phyloP scores from a whole-genome alignment of 1,140 invertebrate genomes.

The Limonius californicus region DNA sequence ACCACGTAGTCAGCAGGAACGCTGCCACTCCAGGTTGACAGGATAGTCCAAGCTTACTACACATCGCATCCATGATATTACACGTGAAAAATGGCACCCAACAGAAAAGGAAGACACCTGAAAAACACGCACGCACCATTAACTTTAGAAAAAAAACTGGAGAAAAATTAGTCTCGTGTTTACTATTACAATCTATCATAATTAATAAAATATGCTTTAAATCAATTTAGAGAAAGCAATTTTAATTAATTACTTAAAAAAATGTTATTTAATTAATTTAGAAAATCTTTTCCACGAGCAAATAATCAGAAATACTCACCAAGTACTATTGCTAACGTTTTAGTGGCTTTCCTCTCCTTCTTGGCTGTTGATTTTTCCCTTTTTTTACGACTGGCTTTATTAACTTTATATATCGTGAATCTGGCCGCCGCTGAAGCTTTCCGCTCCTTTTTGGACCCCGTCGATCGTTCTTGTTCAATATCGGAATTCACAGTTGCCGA shows the following conservation, averaged over 20 bases:
- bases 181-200: not conserved
- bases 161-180: too few relatives aligned
- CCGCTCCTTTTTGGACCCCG: slow-evolving; percentile 62
- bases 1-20: slow-evolving; percentile 95
- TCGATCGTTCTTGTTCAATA: slow-evolving; percentile 43
- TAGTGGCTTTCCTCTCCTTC: slow-evolving; percentile 97
- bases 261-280: not conserved
- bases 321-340: slow-evolving; percentile 97
- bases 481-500: slow-evolving; percentile 48
- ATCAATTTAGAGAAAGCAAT: too few relatives aligned
- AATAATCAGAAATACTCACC: slow-evolving; percentile 62
- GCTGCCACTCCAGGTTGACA: slow-evolving; percentile 84
- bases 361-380: slow-evolving; percentile 91
- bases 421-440: slow-evolving; percentile 66
- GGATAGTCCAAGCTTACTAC: slow-evolving; percentile 73
- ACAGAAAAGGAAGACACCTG: slow-evolving; percentile 90
- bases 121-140: too few relatives aligned
- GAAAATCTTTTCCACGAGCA: not conserved
- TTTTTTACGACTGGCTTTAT: slow-evolving; percentile 93
- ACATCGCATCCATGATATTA: slow-evolving; percentile 95
- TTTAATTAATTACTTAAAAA: too few relatives aligned
- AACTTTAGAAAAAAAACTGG: too few relatives aligned
- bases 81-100: slow-evolving; percentile 99
- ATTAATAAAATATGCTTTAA: too few relatives aligned
- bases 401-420: slow-evolving; percentile 89